A percentile compares a stretch with the other conserved stretches of the same genome.
Conservation (phyloP, 2,888 invertebrate genomes). For the Arctia plantaginis region DNA sequence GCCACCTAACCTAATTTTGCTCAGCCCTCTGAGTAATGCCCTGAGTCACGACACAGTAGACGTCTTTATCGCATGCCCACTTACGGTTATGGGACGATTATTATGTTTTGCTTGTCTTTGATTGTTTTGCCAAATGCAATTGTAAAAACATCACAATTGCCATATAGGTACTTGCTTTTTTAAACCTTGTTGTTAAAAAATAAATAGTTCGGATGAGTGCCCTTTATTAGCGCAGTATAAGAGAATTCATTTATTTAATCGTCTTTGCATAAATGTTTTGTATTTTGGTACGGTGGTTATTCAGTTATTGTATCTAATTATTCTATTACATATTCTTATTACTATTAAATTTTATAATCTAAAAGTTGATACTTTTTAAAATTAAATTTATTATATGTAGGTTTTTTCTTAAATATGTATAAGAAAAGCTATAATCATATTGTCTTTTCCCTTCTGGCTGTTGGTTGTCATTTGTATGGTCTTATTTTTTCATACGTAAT, state of each 20-base stretch:
- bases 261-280: not conserved
- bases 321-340: too few species aligned
- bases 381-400: too few species aligned
- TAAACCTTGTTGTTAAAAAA: not conserved
- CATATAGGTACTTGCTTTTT: not conserved
- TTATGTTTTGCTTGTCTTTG: not conserved
- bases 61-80: not conserved
- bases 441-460: not conserved
- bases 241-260: too few species aligned
- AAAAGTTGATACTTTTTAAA: too few species aligned
- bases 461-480: not conserved
- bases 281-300: too few species aligned
- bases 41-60: not conserved
- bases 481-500: not conserved
- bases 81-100: not conserved
- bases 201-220: not conserved
- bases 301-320: too few species aligned
- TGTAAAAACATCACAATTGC: not conserved
- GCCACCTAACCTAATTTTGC: not conserved
- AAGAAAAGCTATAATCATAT: not conserved
- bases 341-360: too few species aligned
- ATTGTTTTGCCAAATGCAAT: not conserved
- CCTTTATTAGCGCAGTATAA: not conserved
- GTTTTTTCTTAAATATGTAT: not conserved
- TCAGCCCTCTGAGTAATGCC: not conserved